phyloP scores from a whole-genome alignment of 2,797 vertebrate species.

The Prunella strophiata region DNA sequence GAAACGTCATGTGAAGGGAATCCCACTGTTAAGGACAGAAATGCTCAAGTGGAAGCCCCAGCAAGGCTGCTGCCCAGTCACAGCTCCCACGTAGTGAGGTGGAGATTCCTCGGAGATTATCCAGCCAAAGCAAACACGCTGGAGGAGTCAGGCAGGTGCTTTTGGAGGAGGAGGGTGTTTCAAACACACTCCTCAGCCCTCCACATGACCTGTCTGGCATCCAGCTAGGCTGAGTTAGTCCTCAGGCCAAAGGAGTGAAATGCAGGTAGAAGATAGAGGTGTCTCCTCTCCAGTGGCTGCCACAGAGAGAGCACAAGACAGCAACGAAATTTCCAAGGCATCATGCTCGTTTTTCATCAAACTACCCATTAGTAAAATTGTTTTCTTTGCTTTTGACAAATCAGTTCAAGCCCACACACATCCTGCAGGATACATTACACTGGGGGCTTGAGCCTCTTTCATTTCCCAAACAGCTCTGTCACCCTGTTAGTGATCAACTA shows the following conservation, averaged over 20 bases:
- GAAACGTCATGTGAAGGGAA: not conserved
- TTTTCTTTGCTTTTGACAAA: constrained; percentile 13
- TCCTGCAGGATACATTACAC: not conserved
- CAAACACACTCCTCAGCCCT: not conserved
- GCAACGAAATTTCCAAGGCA: not conserved
- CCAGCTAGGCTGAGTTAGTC: not conserved
- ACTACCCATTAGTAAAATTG: not conserved
- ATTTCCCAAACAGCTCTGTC: not conserved
- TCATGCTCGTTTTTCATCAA: not conserved
- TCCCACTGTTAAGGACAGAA: not conserved
- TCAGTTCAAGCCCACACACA: not conserved
- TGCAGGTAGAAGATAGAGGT: not conserved
- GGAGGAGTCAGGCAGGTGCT: not conserved
- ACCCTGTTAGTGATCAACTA: not conserved
- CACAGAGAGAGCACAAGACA: not conserved
- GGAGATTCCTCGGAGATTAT: not conserved
- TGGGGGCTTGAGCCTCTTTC: not conserved
- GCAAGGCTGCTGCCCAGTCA: accelerated
- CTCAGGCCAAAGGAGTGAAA: not conserved
- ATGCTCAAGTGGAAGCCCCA: not conserved
- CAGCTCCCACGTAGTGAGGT: not conserved
- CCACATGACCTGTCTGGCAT: not conserved
- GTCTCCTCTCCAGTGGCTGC: not conserved
- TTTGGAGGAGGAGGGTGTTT: not conserved
- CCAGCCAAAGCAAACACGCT: not conserved